Percentiles rank a stretch among this genome's conserved stretches.
phyloP scores from a whole-genome alignment of 2,797 vertebrate genomes.

The Periparus ater region DNA sequence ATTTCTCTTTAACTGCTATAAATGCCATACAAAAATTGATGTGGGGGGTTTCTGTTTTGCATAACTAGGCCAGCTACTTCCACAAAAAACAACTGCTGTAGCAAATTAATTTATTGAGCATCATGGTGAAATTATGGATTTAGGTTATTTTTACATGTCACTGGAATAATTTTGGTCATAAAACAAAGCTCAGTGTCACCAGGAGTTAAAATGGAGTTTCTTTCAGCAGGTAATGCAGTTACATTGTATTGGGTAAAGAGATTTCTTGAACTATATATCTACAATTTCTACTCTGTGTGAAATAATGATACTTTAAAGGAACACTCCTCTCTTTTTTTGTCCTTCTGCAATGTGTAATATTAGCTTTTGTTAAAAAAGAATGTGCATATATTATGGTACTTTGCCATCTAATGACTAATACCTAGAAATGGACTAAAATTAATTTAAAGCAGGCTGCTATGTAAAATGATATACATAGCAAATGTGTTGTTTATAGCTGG shows the following conservation, averaged over 20 bases:
- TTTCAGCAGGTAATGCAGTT: background rate
- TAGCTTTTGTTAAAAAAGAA: background rate
- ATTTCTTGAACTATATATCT: background rate
- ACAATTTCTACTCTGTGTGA: background rate
- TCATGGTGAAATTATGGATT: background rate
- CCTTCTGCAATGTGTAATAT: background rate
- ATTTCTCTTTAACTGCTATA: background rate
- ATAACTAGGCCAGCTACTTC: background rate
- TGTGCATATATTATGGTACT: background rate
- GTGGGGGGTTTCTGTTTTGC: background rate
- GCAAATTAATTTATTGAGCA: background rate
- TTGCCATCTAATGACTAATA: background rate
- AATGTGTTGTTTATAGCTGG: background rate
- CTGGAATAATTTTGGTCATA: background rate
- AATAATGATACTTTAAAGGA: background rate
- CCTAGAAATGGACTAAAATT: background rate
- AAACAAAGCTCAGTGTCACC: background rate
- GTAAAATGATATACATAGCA: background rate
- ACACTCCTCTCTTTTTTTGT: background rate
- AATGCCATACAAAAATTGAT: background rate
- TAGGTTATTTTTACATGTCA: background rate
- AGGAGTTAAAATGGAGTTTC: background rate
- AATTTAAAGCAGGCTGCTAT: background rate
- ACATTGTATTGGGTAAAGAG: background rate
- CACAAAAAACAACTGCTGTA: background rate